phyloP scores from a whole-genome alignment of 2,797 vertebrate species.

The Halcyon leucocephala region DNA sequence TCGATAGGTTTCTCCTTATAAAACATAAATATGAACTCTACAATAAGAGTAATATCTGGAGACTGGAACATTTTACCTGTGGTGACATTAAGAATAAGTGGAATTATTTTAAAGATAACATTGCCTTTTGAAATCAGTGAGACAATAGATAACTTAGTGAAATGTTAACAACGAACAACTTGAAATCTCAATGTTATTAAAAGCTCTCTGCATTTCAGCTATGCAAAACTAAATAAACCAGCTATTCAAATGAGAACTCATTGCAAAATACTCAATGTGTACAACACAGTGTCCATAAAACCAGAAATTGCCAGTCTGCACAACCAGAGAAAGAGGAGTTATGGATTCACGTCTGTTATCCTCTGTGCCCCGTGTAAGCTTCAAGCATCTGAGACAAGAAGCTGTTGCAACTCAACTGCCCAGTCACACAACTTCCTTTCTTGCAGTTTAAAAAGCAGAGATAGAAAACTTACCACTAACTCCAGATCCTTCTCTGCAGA shows the following conservation, averaged over 20 bases:
- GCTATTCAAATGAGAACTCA: not conserved
- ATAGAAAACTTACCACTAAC: not conserved
- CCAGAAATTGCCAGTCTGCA: not conserved
- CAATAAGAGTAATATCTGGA: constrained; percentile 95
- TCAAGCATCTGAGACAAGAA: not conserved
- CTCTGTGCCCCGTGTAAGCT: rapidly evolving
- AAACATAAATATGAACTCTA: constrained; percentile 99
- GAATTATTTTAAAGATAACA: constrained; percentile 13
- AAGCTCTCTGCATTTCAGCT: not conserved
- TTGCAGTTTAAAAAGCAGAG: not conserved
- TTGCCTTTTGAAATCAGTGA: not conserved
- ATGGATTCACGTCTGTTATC: not conserved
- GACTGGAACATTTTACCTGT: constrained; percentile 99
- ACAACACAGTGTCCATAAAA: not conserved
- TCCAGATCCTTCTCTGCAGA: not conserved
- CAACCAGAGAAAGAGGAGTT: not conserved
- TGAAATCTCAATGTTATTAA: not conserved
- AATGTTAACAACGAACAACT: not conserved
- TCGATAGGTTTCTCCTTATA: constrained; percentile 99
- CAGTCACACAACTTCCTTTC: not conserved
- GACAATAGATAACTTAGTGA: not conserved
- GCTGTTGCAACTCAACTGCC: not conserved
- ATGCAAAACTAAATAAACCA: not conserved
- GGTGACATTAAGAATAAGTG: constrained; percentile 55
- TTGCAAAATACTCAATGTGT: not conserved